Conservation (phyloP, 2,797 vertebrate genomes). For the Platyrinchus mystaceus region DNA sequence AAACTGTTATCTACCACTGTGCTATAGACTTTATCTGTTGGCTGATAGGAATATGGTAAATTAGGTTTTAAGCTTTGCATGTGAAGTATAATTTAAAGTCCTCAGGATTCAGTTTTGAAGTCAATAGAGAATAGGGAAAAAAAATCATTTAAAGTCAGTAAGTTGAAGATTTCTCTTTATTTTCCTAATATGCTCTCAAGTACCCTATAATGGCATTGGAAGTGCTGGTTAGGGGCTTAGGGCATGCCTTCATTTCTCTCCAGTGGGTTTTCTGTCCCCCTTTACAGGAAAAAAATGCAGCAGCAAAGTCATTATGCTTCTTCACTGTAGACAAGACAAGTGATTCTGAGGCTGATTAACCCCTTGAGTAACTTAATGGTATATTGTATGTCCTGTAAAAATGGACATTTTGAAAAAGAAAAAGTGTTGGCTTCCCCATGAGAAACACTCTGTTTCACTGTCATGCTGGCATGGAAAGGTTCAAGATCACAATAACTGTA, state of each 20-base stretch:
- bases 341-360: conserved; percentile 47
- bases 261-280: conserved; percentile 18
- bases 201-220: neutral
- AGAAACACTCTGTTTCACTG: neutral
- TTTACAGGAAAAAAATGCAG: neutral
- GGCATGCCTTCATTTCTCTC: conserved; percentile 24
- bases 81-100: conserved; percentile 17
- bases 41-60: conserved; percentile 12
- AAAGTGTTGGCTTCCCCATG: neutral
- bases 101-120: conserved; percentile 7
- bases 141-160: neutral
- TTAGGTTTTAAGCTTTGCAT: conserved; percentile 16
- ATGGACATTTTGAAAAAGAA: neutral
- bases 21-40: neutral
- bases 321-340: conserved; percentile 24
- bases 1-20: neutral
- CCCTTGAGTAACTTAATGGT: neutral
- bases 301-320: neutral
- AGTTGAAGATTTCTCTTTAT: conserved; percentile 49
- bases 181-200: conserved; percentile 26
- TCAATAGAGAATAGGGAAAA: neutral
- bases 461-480: neutral
- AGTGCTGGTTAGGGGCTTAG: neutral
- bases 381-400: neutral
- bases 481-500: neutral